Base-by-base conservation (phyloP, 2,113 vertebrate species). In the Saguinus imperator region DNA sequence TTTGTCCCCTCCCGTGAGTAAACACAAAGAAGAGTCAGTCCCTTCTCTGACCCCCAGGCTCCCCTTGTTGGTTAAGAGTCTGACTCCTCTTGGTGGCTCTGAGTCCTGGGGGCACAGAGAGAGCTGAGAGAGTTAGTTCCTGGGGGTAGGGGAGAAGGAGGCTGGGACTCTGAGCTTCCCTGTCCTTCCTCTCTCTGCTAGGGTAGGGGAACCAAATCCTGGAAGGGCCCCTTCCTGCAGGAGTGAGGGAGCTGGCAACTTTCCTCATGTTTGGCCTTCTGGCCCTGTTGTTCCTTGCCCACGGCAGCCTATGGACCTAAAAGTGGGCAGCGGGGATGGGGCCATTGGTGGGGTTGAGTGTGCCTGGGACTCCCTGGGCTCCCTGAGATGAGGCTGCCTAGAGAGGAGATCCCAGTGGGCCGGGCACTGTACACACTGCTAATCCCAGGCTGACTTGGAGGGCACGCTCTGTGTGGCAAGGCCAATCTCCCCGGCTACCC, bases 1-100 rank as follows among this genome's bases (percentile, higher is more conserved):
- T 87, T 68, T 80, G 64, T 94, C 64, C 37, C 95, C 75, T 91
- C 73, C 95, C 72, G 91, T 80, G 96, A 97, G 82, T 91, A 96
- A 96, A 96, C 88, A 95, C 94, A 97, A 94, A 86, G 23, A 48
- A 87, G 68, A 92, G 64, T 66, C 43, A 40, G 76, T 43, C 52
- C 55, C 61, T 94, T 43, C 80, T 55, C 45, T n/a, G 82, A 83
- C 29, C 58, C 57, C 55, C 6, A 66, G 83, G 75, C 20, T n/a
- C n/a, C 86, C 40, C 83, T 91, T 40, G 68, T 73, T 64, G 72
- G 66, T 72, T 2, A 52, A 58, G 35, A 85, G 35, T 40, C 64
- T 68, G 1, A 17, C 55, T 83, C 84, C 50, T 76, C 45, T 37
- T 58, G 82, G 79, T 72, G 84, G n/a, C 68, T 92, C 91, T 79